Conservation (phyloP, 2,888 invertebrate species). For the Lamproptera curius region DNA sequence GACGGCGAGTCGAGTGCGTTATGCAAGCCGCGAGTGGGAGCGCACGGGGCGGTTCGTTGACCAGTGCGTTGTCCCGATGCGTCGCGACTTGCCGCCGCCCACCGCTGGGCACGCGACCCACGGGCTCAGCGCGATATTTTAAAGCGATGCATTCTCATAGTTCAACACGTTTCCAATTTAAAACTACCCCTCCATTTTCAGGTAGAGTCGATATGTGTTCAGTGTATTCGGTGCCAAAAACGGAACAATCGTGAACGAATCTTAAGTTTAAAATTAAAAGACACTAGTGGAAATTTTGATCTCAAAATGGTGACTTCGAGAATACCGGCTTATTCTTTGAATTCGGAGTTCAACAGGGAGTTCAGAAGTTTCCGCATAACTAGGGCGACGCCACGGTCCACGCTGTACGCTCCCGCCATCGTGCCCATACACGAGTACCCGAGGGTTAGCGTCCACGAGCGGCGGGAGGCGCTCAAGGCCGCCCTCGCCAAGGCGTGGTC, state of each 20-base stretch:
- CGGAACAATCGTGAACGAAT: constrained; percentile 53
- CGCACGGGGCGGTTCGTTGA: constrained; percentile 73
- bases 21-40: constrained; percentile 59
- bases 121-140: constrained; percentile 32
- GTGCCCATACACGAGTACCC: constrained; percentile 80
- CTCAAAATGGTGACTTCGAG: constrained; percentile 81
- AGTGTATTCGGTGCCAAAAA: constrained; percentile 66
- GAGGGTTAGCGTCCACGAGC: constrained; percentile 75
- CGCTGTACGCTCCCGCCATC: constrained; percentile 73
- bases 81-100: constrained; percentile 46
- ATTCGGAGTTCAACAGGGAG: constrained; percentile 80
- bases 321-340: constrained; percentile 80
- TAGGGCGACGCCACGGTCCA: constrained; percentile 70
- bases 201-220: constrained; percentile 75
- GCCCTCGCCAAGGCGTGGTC: constrained; percentile 74
- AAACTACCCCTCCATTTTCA: constrained; percentile 35
- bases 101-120: constrained; percentile 73
- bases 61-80: constrained; percentile 72
- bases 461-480: constrained; percentile 72
- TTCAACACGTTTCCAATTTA: constrained; percentile 48
- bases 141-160: constrained; percentile 29
- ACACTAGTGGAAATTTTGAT: constrained; percentile 67
- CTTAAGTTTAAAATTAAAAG: constrained; percentile 36
- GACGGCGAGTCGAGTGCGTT: constrained; percentile 51
- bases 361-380: constrained; percentile 78